Conservation (phyloP, 2,113 vertebrate genomes). For the Chlamydotis undulata region DNA sequence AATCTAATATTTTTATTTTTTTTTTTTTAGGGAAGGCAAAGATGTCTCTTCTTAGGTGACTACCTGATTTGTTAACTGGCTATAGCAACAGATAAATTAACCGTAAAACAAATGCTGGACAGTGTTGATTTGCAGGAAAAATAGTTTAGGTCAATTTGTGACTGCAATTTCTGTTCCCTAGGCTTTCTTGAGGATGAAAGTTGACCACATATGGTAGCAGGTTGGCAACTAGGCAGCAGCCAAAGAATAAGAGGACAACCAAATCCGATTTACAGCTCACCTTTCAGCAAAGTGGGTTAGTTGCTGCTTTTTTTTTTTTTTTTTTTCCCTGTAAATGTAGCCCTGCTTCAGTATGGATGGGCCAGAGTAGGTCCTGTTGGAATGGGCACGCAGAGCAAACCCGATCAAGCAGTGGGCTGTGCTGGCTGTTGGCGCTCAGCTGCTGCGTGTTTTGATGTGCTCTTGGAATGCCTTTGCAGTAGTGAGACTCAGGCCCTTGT, state of each 20-base stretch:
- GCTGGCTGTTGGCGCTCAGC: background rate
- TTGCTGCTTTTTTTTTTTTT: background rate
- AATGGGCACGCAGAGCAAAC: background rate
- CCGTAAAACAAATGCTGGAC: background rate
- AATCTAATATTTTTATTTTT: background rate
- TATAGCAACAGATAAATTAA: background rate
- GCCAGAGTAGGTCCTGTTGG: background rate
- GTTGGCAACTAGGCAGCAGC: background rate
- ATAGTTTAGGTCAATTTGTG: background rate
- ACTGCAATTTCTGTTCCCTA: background rate
- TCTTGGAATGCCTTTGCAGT: background rate
- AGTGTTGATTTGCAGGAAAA: background rate
- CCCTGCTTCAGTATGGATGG: background rate
- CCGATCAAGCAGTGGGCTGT: background rate
- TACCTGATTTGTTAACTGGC: background rate
- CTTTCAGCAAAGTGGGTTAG: background rate
- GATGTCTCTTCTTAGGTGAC: background rate
- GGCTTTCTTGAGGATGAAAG: background rate
- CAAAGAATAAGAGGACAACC: background rate
- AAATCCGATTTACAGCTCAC: no score
- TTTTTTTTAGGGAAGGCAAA: background rate
- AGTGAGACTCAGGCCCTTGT: background rate
- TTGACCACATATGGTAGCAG: background rate
- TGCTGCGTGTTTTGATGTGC: rapidly evolving
- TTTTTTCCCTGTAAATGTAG: background rate